Evolutionary conservation across 2,113 vertebrate genomes (phyloP).

Genomic region (Psilopsiagon aymara): DNA sequence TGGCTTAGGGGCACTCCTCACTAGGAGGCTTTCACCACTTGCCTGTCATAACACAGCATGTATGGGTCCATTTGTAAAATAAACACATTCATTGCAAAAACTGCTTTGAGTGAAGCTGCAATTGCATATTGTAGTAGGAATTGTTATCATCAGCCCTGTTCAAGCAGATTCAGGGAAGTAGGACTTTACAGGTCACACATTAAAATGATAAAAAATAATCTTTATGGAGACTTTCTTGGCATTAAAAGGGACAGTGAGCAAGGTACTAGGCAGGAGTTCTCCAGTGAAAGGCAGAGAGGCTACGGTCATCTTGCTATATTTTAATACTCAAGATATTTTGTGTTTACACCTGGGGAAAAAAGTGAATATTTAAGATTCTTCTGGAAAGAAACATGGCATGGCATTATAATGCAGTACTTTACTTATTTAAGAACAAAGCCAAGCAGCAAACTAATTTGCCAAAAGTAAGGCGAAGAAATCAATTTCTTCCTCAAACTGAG

Average conservation of each 20-base stretch:
- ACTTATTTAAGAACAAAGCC: background rate
- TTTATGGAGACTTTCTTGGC: background rate
- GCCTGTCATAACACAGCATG: conserved; percentile 31
- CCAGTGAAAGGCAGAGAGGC: background rate
- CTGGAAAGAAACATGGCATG: background rate
- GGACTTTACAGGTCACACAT: background rate
- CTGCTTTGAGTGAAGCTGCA: background rate
- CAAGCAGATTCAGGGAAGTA: background rate
- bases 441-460: background rate
- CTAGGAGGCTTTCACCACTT: conserved; percentile 44
- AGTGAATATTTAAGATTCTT: background rate
- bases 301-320: background rate
- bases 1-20: conserved; percentile 43
- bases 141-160: background rate
- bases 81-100: conserved; percentile 35
- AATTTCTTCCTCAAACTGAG: background rate
- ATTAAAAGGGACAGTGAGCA: background rate
- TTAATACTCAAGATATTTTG: background rate
- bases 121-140: background rate
- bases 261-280: background rate
- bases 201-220: background rate
- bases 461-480: background rate
- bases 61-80: conserved; percentile 35
- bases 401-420: background rate
- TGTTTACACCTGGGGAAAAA: background rate